Evolutionary conservation across 2,888 invertebrate genomes (phyloP), one percentile per base, ranked within the genome.

Genomic region (Andrena fulva): DNA sequence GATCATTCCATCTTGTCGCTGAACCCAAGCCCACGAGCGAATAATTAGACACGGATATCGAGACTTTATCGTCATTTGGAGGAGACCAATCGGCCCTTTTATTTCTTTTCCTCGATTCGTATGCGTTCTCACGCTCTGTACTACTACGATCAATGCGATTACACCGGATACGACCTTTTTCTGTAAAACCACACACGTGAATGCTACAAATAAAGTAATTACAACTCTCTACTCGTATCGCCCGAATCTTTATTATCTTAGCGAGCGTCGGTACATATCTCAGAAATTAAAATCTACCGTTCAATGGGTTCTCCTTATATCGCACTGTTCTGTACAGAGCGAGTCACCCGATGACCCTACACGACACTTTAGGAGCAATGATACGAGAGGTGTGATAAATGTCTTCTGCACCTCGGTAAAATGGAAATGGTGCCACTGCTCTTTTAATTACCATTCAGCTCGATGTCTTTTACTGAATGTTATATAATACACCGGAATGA

Each of bases 171-270:
- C 85, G 88, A 92, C 87, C 80, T 82, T 91, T 92, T 92, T 91
- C 91, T 92, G 92, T 92, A 92, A 92, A 92, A 91, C 87, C 89
- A 91, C 87, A 89, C 91, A 92, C 90, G 90, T 91, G 91, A 91
- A 92, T 90, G 89, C 89, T 92, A 89, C 90, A 92, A 93, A 93
- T 93, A 93, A 93, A 93, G 89, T 92, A 89, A 93, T 92, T 92
- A 93, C 86, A 91, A 93, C 90, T 92, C 91, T 93, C 89, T 91
- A 82, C 35, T 56, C 62, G 33, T 78, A 64, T 59, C 69, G 42
- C 56, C 75, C 33, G 56, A 42, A 77, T 60, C 20, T 87, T 86
- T 85, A 87, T 85, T 85, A 70, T 71, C 52, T 72, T 27, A 48
- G 73, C 66, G 59, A 24, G 67, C 66, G 42, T 42, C 16, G 10